A percentile compares a stretch with the other conserved stretches of the same genome.
Conservation (phyloP, 2,888 invertebrate genomes). For the Allygus modestus region DNA sequence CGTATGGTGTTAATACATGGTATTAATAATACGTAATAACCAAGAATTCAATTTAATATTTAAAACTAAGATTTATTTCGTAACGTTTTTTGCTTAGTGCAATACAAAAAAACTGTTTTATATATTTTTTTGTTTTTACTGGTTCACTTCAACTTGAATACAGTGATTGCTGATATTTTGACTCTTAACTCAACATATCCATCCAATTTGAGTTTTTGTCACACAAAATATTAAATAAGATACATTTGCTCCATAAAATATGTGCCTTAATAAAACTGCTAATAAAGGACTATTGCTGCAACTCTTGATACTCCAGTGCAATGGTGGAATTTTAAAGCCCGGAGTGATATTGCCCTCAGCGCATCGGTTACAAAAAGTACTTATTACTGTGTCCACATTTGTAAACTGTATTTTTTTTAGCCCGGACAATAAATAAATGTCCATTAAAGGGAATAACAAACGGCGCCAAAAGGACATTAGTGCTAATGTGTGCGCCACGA, state of each 20-base stretch:
- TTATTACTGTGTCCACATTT: conserved; percentile 41
- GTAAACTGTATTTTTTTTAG: conserved; percentile 54
- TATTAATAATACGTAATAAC: neutral
- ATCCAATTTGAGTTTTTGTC: too few species aligned
- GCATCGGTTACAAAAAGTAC: conserved; percentile 32
- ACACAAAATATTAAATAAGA: neutral
- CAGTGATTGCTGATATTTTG: neutral
- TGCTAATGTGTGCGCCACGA: conserved; percentile 56
- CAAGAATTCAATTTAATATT: too few species aligned
- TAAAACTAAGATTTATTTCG: too few species aligned
- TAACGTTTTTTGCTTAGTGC: too few species aligned
- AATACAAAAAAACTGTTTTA: too few species aligned
- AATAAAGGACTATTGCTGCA: neutral
- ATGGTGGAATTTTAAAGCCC: neutral
- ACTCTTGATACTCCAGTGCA: neutral
- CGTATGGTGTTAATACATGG: neutral
- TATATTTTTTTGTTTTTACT: too few species aligned
- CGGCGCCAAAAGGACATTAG: conserved; percentile 59
- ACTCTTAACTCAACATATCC: neutral
- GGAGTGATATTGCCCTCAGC: conserved; percentile 2
- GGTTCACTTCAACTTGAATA: too few species aligned
- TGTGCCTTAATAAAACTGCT: neutral
- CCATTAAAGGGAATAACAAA: conserved; percentile 59
- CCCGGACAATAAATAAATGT: conserved; percentile 57
- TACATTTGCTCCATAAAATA: neutral